Conservation (phyloP, 2,797 vertebrate species). For the Enteromius radiatus region DNA sequence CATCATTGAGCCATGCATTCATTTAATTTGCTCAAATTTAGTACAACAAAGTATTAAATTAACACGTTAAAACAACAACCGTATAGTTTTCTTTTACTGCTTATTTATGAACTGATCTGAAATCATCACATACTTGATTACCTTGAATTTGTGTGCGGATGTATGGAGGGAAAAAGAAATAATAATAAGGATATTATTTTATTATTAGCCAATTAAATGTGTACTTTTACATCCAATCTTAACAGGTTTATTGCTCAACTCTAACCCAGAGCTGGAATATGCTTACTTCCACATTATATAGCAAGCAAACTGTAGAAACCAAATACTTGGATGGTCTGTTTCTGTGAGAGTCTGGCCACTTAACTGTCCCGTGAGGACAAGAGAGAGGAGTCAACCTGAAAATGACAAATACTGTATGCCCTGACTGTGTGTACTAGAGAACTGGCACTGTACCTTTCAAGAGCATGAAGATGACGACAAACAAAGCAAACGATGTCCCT, state of each 20-base stretch:
- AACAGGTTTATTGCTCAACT: background rate
- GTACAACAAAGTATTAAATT: too few species aligned
- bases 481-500: background rate
- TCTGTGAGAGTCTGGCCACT: background rate
- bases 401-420: background rate
- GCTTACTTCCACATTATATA: background rate
- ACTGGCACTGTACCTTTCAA: background rate
- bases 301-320: background rate
- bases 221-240: background rate
- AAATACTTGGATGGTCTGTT: background rate
- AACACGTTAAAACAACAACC: too few species aligned
- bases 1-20: background rate
- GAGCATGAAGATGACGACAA: background rate
- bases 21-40: background rate
- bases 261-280: background rate
- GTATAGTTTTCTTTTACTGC: too few species aligned
- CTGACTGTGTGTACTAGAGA: background rate
- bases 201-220: background rate
- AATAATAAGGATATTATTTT: background rate
- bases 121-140: background rate
- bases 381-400: background rate
- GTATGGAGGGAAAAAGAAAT: background rate
- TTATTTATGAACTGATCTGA: too few species aligned
- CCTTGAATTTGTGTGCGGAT: background rate
- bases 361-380: background rate